These are phyloP conservation scores for Diabrotica undecimpunctata DNA, from an alignment of 1,140 invertebrate genomes.

Conservation along the genomic window DNA sequence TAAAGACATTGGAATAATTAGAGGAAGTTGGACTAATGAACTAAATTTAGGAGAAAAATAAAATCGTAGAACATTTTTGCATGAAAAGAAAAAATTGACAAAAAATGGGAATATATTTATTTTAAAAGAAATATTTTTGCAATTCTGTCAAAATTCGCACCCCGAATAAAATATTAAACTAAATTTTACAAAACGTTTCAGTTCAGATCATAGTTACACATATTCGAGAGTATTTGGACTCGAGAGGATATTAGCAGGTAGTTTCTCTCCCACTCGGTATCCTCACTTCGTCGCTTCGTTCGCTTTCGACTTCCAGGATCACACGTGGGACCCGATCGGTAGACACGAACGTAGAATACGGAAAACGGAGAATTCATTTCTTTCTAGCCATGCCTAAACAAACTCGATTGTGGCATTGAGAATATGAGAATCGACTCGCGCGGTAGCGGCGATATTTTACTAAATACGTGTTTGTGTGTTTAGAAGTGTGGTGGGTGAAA, in stretches of 20 bases:
- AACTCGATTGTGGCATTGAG: constrained; percentile 1
- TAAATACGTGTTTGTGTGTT: constrained; percentile 13
- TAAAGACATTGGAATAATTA: too few relatives aligned
- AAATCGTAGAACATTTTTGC: too few relatives aligned
- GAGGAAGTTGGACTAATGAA: too few relatives aligned
- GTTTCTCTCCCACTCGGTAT: background rate
- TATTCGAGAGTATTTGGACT: too few relatives aligned
- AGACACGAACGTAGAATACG: background rate
- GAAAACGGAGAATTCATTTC: constrained; percentile 2
- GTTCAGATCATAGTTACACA: too few relatives aligned
- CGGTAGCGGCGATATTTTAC: background rate
- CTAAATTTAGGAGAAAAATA: too few relatives aligned
- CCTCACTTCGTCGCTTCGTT: background rate
- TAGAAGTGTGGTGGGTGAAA: constrained; percentile 21
- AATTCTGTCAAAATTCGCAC: too few relatives aligned
- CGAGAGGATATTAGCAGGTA: background rate
- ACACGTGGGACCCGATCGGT: background rate
- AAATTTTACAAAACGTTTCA: too few relatives aligned
- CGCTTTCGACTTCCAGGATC: background rate
- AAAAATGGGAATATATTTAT: too few relatives aligned
- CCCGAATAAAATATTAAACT: too few relatives aligned
- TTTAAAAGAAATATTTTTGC: too few relatives aligned
- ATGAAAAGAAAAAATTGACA: too few relatives aligned
- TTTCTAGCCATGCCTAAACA: background rate
- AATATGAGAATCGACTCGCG: background rate